Evolutionary conservation across 1,140 invertebrate genomes (phyloP), one percentile per base, ranked within the genome.

Genomic region (Drosophila athabasca): DNA sequence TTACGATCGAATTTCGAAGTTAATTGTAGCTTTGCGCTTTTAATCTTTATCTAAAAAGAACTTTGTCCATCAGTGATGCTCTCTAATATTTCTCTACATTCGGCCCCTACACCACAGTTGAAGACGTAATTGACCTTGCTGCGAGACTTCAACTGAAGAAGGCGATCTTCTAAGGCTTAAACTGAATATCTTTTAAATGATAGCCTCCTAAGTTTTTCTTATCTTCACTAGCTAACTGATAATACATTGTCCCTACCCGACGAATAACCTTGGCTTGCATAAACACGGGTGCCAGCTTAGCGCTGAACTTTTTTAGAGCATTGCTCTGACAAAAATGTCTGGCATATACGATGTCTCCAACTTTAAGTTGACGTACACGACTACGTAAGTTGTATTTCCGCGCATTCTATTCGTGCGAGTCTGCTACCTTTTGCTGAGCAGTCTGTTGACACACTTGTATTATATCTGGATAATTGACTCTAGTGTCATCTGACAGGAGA

Each of bases 321-420:
- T 43, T 68, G 5, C 50, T 62, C 15, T 64, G 59, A 13, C 43
- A 26, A 15, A 73, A 73, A 46, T 45, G 62, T 13, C 57, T 44
- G 17, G 55, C 7, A 13, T 52, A 44, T 4, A 64, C 57, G 0
- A 11, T 53, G n/a, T 67, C 29, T 31, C 39, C 67, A 9, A 57
- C 31, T 8, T 64, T 70, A 0, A 64, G 29, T 2, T 43, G 41
- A 0, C 29, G 15, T 0, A 24, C 8, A n/a, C 26, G 17, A 6
- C 55, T 58, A 0, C 44, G n/a, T 19, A 58, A 48, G 0, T 58
- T 46, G 4, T 46, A 58, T 6, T 6, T 7, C 6, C 11, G 22
- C 4, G 44, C 26, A 6, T 59, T 49, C n/a, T 11, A 5, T 1
- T 6, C 26, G 2, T 49, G 29, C 1, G 26, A 17, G 22, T 31